These are phyloP conservation scores for Aspidiotus destructor DNA, from an alignment of 2,888 invertebrate species.

Conservation along the genomic window DNA sequence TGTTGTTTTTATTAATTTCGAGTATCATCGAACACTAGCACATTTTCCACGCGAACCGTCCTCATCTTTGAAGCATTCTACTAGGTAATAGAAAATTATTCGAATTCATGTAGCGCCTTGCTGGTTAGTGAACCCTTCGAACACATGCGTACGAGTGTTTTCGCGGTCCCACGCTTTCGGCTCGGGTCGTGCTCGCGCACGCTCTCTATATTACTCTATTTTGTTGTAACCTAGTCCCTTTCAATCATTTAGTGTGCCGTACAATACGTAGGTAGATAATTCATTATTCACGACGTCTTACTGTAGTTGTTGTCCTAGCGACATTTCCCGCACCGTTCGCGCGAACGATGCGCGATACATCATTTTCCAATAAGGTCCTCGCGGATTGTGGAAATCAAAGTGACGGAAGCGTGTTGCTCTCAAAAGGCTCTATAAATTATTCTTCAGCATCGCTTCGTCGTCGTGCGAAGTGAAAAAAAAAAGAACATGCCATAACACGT, in stretches of 20 bases:
- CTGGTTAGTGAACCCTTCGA: conserved; percentile 24
- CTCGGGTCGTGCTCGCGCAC: background rate
- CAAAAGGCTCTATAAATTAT: too few species aligned
- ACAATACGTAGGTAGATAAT: background rate
- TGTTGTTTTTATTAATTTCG: too few species aligned
- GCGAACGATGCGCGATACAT: too few species aligned
- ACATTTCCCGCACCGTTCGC: too few species aligned
- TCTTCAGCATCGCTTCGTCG: too few species aligned
- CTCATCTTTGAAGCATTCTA: too few species aligned
- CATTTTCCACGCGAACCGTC: background rate
- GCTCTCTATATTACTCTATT: background rate
- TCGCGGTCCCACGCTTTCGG: background rate
- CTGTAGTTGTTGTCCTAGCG: too few species aligned
- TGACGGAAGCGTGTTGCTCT: too few species aligned
- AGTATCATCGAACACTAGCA: background rate
- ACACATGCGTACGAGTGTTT: conserved; percentile 18
- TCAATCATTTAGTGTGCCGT: background rate
- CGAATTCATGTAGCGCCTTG: conserved; percentile 23
- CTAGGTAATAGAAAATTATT: conserved; percentile 16
- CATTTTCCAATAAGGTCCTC: too few species aligned
- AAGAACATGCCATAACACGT: too few species aligned
- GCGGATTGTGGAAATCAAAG: too few species aligned
- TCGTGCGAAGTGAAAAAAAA: too few species aligned
- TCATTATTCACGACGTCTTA: background rate
- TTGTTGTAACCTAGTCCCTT: conserved; percentile 1